A percentile compares a stretch with the other conserved stretches of the same genome.
These are phyloP conservation scores for Piliocolobus tephrosceles DNA, from an alignment of 2,113 vertebrate species.

Conservation along the genomic window DNA sequence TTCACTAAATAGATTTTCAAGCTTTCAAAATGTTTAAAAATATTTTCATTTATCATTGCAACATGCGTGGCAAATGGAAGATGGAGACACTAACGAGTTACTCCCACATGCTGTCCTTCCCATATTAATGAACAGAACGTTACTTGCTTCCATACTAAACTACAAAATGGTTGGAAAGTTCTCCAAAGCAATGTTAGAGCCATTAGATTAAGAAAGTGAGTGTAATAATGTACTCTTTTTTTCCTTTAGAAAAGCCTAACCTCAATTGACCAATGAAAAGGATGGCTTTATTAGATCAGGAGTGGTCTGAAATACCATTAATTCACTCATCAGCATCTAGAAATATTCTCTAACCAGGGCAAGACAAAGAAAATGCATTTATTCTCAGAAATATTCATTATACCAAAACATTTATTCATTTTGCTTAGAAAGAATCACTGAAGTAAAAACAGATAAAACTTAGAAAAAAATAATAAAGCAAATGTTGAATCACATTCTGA, in stretches of 20 bases:
- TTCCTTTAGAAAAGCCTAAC: neutral
- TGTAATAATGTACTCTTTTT: neutral
- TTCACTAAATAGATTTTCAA: neutral
- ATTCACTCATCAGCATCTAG: neutral
- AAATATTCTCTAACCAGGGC: neutral
- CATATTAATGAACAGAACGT: neutral
- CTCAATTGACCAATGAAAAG: neutral
- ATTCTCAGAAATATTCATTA: neutral
- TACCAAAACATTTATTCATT: neutral
- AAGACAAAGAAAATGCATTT: conserved; percentile 11
- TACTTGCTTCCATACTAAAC: neutral
- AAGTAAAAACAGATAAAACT: neutral
- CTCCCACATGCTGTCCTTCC: neutral
- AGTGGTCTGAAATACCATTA: neutral
- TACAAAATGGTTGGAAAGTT: neutral
- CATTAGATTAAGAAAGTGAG: neutral
- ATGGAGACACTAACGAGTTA: neutral
- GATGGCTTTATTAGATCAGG: neutral
- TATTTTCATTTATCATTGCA: neutral
- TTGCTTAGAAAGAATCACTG: neutral
- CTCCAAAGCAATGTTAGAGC: neutral
- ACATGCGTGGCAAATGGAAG: neutral
- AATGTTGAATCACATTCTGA: conserved; percentile 22
- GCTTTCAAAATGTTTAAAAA: neutral
- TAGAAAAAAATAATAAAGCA: neutral